phyloP scores from a whole-genome alignment of 2,888 invertebrate genomes.

The Dichetophora obliterata region DNA sequence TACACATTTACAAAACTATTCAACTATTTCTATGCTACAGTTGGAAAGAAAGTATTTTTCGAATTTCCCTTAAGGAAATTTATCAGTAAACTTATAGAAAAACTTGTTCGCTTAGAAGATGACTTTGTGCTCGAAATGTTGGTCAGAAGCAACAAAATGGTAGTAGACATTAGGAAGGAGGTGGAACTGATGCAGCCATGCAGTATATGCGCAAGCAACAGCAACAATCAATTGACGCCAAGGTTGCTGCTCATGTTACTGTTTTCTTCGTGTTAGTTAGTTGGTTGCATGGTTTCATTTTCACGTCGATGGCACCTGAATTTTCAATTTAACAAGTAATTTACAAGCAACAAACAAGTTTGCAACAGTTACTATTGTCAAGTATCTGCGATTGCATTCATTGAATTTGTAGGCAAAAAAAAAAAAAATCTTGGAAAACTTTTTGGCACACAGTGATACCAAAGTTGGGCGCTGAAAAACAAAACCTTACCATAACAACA shows the following conservation, averaged over 20 bases:
- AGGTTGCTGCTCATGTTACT: background rate
- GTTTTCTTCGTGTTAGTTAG: background rate
- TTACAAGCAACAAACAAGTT: background rate
- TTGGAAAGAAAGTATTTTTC: background rate
- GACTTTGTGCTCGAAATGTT: constrained; percentile 9
- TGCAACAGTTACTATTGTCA: background rate
- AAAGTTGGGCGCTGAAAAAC: background rate
- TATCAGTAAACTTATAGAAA: constrained; percentile 7
- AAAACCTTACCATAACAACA: background rate
- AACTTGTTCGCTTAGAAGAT: background rate
- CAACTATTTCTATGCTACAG: background rate
- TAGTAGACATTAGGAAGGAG: no score
- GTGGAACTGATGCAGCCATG: background rate
- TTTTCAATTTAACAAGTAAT: constrained; percentile 17
- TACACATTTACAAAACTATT: constrained; percentile 10
- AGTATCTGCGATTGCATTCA: background rate
- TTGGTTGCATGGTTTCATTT: background rate
- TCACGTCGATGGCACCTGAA: background rate
- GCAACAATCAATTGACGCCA: constrained; percentile 1
- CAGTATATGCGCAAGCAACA: background rate
- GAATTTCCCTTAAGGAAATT: constrained; percentile 8
- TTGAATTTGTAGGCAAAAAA: background rate
- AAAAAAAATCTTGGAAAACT: background rate
- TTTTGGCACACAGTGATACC: background rate
- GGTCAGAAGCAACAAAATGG: background rate